Evolutionary conservation across 2,888 invertebrate genomes (phyloP), one percentile per base, ranked within the genome.

Genomic region (Dioctria rufipes): DNA sequence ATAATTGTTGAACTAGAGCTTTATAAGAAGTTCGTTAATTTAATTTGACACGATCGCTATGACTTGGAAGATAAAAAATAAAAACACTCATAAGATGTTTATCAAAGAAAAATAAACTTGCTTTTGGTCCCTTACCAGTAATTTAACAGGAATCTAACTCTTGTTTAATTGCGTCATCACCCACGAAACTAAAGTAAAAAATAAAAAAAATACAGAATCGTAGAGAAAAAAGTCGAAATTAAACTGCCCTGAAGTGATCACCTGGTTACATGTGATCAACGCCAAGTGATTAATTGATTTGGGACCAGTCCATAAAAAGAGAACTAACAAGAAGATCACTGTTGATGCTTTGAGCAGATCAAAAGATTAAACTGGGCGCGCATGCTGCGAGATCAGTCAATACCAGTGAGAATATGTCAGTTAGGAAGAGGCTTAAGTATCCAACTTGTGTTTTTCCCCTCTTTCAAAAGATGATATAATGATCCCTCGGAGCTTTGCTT

Each of bases 271-370:
- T 61, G 75, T 60, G 75, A 75, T 60, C 75, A 75, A 75, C 75
- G 75, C 60, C 75, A 75, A 43, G 75, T 75, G 75, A 75, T 75
- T 75, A 75, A 75, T 75, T 75, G 75, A 75, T 75, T 75, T 75
- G 60, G 46, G 46, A 43, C 61, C 61, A 51, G 75, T 75, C 43
- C 54, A 54, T 43, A 60, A 75, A 42, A 75, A 75, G 8, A 60
- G 13, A 37, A 61, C 13, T 60, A 75, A 60, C 60, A 75, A 43
- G 58, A 61, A 60, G 37, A 58, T 71, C 71, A n/a, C 51, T 71
- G 54, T 51, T 54, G 71, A 71, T 71, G 71, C 71, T 40, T 51
- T 54, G 71, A 71, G 54, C 71, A 54, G 71, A 75, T 61, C 60
- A 75, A 75, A 75, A 75, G 43, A 75, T 75, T 75, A 75, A 58